Conservation (phyloP, 2,797 vertebrate species). For the Peromyscus eremicus region DNA sequence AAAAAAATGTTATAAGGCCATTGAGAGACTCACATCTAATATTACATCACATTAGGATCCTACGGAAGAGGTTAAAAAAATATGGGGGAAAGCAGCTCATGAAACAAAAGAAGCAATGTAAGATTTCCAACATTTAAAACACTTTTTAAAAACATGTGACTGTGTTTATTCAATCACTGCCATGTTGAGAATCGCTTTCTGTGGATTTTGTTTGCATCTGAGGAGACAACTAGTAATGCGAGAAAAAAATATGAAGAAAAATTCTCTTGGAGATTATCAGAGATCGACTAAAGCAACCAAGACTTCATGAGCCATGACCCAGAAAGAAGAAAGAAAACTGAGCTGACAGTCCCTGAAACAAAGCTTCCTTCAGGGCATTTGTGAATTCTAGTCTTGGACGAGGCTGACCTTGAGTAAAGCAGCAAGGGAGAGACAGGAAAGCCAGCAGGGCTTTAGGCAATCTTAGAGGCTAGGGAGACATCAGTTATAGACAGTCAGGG, state of each 20-base stretch:
- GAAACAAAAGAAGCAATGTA: background rate
- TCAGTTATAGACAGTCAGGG: background rate
- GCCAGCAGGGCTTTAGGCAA: background rate
- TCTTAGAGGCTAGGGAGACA: background rate
- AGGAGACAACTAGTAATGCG: background rate
- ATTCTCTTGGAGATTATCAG: background rate
- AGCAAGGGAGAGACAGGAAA: background rate
- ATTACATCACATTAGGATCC: background rate
- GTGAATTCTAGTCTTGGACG: background rate
- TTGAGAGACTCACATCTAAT: background rate
- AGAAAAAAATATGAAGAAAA: slow-evolving; percentile 12
- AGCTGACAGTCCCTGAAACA: background rate
- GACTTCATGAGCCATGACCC: background rate
- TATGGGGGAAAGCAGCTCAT: background rate
- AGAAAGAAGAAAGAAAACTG: background rate
- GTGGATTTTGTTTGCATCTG: background rate
- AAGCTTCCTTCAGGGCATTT: background rate
- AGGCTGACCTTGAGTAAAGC: background rate
- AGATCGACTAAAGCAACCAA: background rate
- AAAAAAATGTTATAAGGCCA: background rate
- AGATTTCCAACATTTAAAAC: background rate
- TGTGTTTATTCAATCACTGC: background rate
- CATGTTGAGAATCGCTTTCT: background rate
- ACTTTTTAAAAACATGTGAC: background rate
- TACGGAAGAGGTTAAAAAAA: background rate